Conservation (phyloP, 23 tunicate species). For the Halocynthia aurantium region DNA sequence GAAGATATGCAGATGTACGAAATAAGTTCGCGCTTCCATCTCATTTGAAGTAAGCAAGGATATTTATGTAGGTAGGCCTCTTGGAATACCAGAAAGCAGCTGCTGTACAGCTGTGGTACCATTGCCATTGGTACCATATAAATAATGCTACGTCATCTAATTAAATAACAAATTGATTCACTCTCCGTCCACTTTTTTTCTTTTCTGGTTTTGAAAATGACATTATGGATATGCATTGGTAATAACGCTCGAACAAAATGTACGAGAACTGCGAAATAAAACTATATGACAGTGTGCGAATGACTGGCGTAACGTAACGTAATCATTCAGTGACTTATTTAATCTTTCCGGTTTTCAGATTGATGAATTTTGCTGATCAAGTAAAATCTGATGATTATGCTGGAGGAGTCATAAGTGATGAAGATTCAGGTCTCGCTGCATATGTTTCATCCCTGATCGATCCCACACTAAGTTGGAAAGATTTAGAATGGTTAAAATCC, state of each 20-base stretch:
- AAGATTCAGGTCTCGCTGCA: conserved; percentile 54
- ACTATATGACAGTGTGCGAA: no score
- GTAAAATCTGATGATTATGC: background rate
- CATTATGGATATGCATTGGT: no score
- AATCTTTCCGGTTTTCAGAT: background rate
- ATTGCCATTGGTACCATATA: no score
- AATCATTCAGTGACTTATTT: background rate
- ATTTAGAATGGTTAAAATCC: conserved; percentile 74
- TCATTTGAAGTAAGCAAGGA: conserved; percentile 26
- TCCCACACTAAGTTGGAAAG: conserved; percentile 70
- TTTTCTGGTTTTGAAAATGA: no score
- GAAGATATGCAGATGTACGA: conserved; percentile 58
- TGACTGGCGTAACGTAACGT: no score
- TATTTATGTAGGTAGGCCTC: background rate
- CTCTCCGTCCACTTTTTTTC: no score
- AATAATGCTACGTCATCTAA: no score
- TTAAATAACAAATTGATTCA: no score
- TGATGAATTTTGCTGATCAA: background rate
- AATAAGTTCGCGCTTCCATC: conserved; percentile 67
- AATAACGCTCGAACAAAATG: no score
- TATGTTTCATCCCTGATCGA: conserved; percentile 22
- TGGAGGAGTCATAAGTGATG: background rate
- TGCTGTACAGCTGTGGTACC: no score
- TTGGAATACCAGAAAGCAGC: no score
- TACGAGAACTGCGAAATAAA: no score